Evolutionary conservation across 2,797 vertebrate species (phyloP), one percentile per base, ranked within the genome.

Genomic region (Enteromius trimaculatus): DNA sequence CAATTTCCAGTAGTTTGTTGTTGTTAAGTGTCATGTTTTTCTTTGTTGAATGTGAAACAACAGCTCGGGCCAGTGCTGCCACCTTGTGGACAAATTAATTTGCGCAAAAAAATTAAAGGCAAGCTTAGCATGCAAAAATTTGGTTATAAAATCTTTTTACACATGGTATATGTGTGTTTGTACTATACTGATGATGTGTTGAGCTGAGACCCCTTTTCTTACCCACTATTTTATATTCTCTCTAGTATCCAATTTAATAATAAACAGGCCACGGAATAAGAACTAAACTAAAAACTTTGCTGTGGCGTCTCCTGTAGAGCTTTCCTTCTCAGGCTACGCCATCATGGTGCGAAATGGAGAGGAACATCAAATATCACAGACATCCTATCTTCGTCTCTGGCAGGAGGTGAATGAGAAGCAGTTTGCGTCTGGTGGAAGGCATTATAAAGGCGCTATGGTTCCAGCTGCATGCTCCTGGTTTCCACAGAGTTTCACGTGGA

Each of bases 401-500:
- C 26, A 62, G 51, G 81, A 53, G 68, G 34, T 47, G 75, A 70
- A 55, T 51, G 34, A 60, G 79, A 51, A 80, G 51, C 16, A 58
- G 77, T 65, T 78, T 78, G 55, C 19, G 3, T 78, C 26, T 64
- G 62, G 42, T 79, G 29, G 44, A 68, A 53, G 21, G 31, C 51
- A 53, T 47, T 51, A 68, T 68, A 68, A 68, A 53, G 31, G 37
- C 17, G 0, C 65, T 29, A 66, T 80, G 47, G 64, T 42, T 80
- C 3, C 60, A 76, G 77, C 58, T 62, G 23, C 17, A 21, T 29
- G 29, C 42, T 74, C 8, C 21, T 26, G 70, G 55, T 68, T 44
- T 78, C 62, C 44, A 17, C 39, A 9, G 42, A 42, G 64, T 31
- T 75, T 86, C 82, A 84, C 26, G 14, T 39, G 42, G 81, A 37